Evolutionary conservation across 1,140 invertebrate genomes (phyloP).

Genomic region (Teleogryllus occipitalis): DNA sequence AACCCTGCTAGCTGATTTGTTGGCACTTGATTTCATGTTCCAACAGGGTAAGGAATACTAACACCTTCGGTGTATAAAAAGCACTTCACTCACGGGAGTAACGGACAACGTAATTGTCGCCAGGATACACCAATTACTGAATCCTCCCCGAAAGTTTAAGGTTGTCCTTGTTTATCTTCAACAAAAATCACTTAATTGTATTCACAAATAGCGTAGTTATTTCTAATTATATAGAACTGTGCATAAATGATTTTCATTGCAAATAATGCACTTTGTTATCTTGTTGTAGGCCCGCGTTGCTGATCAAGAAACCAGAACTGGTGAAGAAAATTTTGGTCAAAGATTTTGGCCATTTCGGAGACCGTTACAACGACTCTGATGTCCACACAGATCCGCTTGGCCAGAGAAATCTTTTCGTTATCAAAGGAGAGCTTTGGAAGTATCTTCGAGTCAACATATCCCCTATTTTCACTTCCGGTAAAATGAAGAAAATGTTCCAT

Average conservation of each 20-base stretch:
- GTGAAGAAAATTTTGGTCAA: slow-evolving; percentile 43
- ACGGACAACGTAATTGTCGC: no score
- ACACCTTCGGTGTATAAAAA: no score
- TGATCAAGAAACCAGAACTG: slow-evolving; percentile 38
- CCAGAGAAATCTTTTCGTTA: slow-evolving; percentile 37
- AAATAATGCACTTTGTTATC: no score
- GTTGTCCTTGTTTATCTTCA: no score
- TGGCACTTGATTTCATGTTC: no score
- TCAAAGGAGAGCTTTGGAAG: slow-evolving; percentile 48
- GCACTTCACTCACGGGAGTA: no score
- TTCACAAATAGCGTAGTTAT: no score
- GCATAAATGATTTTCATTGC: not conserved
- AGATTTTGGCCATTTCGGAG: slow-evolving; percentile 47
- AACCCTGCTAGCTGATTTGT: no score
- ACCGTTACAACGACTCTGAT: slow-evolving; percentile 38
- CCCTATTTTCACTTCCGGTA: slow-evolving; percentile 53
- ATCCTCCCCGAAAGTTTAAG: no score
- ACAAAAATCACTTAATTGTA: no score
- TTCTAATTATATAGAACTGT: not conserved
- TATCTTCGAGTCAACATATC: slow-evolving; percentile 49
- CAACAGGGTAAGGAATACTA: no score
- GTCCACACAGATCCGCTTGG: slow-evolving; percentile 42
- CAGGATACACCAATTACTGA: no score
- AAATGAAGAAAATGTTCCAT: slow-evolving; percentile 49
- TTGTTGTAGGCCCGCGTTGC: slow-evolving; percentile 27